Evolutionary conservation across 2,888 invertebrate genomes (phyloP).

Genomic region (Cerceris ruficornis): DNA sequence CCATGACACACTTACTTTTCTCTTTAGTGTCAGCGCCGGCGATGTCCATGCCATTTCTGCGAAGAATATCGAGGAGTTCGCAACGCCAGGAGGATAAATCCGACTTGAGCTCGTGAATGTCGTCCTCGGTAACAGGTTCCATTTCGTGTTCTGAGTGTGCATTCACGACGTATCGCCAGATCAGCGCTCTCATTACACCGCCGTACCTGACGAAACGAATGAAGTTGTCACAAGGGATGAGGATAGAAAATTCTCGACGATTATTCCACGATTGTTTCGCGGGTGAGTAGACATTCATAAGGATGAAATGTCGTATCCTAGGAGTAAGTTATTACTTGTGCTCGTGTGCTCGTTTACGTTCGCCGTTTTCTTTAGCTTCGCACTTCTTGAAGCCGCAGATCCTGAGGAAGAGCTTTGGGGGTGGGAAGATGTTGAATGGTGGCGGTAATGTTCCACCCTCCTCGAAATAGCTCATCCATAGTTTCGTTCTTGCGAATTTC

Average conservation of each 20-base stretch:
- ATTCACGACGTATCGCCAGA: slow-evolving; percentile 95
- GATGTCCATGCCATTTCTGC: slow-evolving; percentile 93
- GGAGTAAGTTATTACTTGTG: slow-evolving; percentile 14
- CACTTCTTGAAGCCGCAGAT: slow-evolving; percentile 85
- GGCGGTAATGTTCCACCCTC: slow-evolving; percentile 95
- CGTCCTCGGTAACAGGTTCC: slow-evolving; percentile 95
- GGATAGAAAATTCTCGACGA: no score
- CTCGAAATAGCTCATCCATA: slow-evolving; percentile 98
- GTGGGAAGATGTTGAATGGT: slow-evolving; percentile 96
- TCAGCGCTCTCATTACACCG: slow-evolving; percentile 93
- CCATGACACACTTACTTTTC: slow-evolving; percentile 84
- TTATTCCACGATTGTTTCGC: background rate
- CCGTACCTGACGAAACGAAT: slow-evolving; percentile 83
- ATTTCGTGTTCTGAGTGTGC: slow-evolving; percentile 93
- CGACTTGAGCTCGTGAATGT: slow-evolving; percentile 96
- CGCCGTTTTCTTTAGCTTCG: background rate
- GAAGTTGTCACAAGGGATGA: background rate
- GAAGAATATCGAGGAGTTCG: slow-evolving; percentile 94
- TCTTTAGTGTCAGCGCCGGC: slow-evolving; percentile 89
- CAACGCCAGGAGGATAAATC: slow-evolving; percentile 96
- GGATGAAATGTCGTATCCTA: background rate
- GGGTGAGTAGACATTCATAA: background rate
- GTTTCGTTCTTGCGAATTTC: slow-evolving; percentile 96
- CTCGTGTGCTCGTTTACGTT: slow-evolving; percentile 8
- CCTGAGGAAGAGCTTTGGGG: slow-evolving; percentile 90